Percentiles rank a stretch among this genome's conserved stretches.
phyloP scores from a whole-genome alignment of 2,888 invertebrate genomes.

The Tryphoninae sp. region DNA sequence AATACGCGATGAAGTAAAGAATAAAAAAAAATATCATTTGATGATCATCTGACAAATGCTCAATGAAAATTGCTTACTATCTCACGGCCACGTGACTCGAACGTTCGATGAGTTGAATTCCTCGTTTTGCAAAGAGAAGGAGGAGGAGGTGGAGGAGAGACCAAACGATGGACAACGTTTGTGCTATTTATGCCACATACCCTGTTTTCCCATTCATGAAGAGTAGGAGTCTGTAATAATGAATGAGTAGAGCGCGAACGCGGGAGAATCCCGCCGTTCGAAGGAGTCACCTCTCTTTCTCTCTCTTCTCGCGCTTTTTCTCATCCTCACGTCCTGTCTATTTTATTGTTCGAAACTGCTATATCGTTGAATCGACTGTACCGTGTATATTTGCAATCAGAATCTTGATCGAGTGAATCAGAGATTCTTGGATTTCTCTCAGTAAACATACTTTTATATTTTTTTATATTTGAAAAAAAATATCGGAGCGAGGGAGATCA shows the following conservation, averaged over 20 bases:
- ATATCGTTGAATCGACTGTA: background rate
- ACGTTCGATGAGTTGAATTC: conserved; percentile 27
- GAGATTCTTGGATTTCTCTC: background rate
- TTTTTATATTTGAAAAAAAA: background rate
- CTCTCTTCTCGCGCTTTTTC: background rate
- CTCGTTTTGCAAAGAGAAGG: conserved; percentile 11
- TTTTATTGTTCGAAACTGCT: conserved; percentile 24
- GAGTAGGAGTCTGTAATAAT: conserved; percentile 34
- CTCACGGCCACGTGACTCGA: conserved; percentile 48
- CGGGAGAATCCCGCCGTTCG: conserved; percentile 15
- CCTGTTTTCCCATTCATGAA: conserved; percentile 53
- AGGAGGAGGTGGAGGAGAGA: background rate
- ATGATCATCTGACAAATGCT: conserved; percentile 37
- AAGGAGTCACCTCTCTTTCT: background rate
- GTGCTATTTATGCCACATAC: background rate
- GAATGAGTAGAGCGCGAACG: conserved; percentile 43
- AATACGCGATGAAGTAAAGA: background rate
- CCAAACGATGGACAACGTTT: conserved; percentile 20
- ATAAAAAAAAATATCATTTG: conserved; percentile 18
- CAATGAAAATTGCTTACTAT: conserved; percentile 43
- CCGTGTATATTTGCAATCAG: conserved; percentile 12
- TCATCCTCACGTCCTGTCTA: conserved; percentile 8
- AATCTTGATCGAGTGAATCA: conserved; percentile 35
- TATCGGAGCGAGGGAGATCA: background rate
- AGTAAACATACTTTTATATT: background rate